These are phyloP conservation scores for Phenganax subtilis DNA, from an alignment of 92 coral and sea anemone genomes.

Conservation along the genomic window DNA sequence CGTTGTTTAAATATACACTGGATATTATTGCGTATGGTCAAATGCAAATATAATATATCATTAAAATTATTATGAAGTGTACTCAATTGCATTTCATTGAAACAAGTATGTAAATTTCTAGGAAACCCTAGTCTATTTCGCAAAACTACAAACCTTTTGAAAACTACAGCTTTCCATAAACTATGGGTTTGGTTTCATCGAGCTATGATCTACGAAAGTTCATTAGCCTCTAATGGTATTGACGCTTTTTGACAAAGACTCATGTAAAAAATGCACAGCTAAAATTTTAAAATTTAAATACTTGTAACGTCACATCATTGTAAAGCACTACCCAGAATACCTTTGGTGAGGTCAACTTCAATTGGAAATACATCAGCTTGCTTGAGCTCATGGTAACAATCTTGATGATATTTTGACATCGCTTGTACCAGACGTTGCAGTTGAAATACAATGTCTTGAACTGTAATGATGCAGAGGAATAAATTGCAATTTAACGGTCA, in stretches of 20 bases:
- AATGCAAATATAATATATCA: background rate
- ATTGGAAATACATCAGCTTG: conserved; percentile 97
- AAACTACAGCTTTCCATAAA: no score
- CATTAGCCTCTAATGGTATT: no score
- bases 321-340: conserved; percentile 74
- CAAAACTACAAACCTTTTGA: no score
- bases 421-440: conserved; percentile 93
- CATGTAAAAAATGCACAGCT: no score
- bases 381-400: conserved; percentile 69
- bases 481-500: background rate
- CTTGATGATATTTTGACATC: conserved; percentile 83
- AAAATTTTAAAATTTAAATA: background rate
- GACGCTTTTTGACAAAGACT: no score
- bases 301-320: background rate
- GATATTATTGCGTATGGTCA: background rate
- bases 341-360: conserved; percentile 94
- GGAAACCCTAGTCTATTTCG: no score
- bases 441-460: conserved; percentile 97
- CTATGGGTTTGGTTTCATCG: no score
- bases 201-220: no score
- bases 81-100: no score
- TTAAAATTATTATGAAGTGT: background rate
- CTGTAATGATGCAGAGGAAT: conserved; percentile 33
- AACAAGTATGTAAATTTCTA: no score
- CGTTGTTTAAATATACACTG: background rate